Percentiles rank a stretch among this genome's conserved stretches.
Conservation (phyloP, 1,140 invertebrate species). For the Drosophila paulistorum region DNA sequence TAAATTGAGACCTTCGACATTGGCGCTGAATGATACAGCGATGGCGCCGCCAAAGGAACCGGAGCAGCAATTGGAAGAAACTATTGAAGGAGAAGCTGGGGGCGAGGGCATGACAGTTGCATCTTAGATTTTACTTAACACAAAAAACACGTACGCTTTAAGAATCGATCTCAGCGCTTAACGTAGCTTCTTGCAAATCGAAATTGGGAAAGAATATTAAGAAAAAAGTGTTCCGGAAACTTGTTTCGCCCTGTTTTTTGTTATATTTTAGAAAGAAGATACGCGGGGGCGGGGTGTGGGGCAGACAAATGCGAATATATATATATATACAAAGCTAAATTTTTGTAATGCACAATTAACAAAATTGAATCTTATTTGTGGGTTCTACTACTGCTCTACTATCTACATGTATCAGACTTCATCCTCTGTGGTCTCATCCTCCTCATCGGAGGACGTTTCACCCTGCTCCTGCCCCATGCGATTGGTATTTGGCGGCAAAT, state of each 20-base stretch:
- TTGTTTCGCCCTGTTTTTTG: conserved; percentile 42
- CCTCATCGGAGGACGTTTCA: conserved; percentile 36
- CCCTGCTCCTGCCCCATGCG: conserved; percentile 46
- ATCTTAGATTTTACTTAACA: conserved; percentile 35
- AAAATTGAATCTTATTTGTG: not conserved
- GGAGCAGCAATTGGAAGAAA: conserved; percentile 48
- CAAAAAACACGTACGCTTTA: conserved; percentile 41
- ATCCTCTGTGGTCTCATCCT: conserved; percentile 41
- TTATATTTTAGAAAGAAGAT: conserved; percentile 31
- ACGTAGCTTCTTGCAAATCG: conserved; percentile 68
- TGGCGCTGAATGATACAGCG: conserved; percentile 67
- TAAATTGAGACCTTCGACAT: conserved; percentile 72
- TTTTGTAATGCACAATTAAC: conserved; percentile 67
- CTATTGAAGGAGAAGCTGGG: conserved; percentile 19
- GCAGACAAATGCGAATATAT: conserved; percentile 40
- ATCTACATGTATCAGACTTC: conserved; percentile 53
- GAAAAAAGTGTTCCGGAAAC: conserved; percentile 25
- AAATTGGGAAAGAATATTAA: conserved; percentile 18
- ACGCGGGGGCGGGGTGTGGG: no score
- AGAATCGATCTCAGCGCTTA: conserved; percentile 60
- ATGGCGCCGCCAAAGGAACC: conserved; percentile 26
- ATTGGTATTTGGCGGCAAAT: conserved; percentile 68
- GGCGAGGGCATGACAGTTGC: conserved; percentile 15
- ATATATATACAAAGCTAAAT: conserved; percentile 72
- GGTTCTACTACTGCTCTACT: not conserved